Percentiles rank a stretch among this genome's conserved stretches.
These are phyloP conservation scores for Gisinianus flammeolus DNA, from an alignment of 2,888 invertebrate genomes.

Conservation along the genomic window DNA sequence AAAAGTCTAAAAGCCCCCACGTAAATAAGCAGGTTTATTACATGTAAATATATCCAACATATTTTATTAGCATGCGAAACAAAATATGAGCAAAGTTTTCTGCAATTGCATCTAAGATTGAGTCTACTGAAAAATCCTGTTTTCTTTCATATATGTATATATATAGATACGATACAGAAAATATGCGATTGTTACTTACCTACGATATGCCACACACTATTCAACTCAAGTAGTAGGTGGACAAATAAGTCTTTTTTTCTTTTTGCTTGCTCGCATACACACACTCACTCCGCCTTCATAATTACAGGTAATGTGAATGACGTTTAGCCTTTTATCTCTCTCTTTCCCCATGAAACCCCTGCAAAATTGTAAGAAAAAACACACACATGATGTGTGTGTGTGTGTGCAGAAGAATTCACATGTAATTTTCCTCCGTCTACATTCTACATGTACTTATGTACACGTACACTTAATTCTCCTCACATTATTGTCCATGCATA, in stretches of 20 bases:
- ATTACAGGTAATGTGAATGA: conserved; percentile 28
- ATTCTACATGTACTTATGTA: neutral
- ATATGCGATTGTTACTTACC: neutral
- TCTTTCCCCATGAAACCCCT: neutral
- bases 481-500: neutral
- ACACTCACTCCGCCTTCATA: conserved; percentile 11
- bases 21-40: neutral
- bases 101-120: neutral
- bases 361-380: neutral
- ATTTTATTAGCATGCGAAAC: neutral
- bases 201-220: neutral
- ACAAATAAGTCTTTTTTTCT: neutral
- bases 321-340: conserved; percentile 8
- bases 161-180: neutral
- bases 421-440: neutral
- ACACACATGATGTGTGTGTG: neutral
- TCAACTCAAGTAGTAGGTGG: neutral
- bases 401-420: neutral
- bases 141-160: neutral
- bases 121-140: neutral
- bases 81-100: neutral
- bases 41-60: neutral
- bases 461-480: neutral
- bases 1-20: neutral
- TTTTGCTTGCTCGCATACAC: neutral